Evolutionary conservation across 2,888 invertebrate species (phyloP).

Genomic region (Alloscopus bannaensis): DNA sequence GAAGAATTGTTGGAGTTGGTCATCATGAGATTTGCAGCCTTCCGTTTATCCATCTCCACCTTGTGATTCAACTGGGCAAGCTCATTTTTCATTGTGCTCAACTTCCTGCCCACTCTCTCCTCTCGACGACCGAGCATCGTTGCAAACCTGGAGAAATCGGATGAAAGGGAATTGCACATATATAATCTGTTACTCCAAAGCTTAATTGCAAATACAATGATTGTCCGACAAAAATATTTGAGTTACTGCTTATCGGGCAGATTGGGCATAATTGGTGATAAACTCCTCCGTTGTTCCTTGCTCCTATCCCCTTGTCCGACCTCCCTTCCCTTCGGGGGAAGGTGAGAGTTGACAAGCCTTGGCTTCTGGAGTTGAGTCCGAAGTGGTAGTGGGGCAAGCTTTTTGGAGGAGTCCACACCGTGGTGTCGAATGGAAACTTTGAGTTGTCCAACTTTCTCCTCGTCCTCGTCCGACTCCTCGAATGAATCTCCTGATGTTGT

Average conservation of each 20-base stretch:
- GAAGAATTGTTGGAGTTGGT: neutral
- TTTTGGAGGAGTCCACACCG: neutral
- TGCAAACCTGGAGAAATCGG: slow-evolving; percentile 14
- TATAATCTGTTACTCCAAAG: neutral
- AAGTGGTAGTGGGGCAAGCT: neutral
- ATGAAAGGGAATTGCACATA: neutral
- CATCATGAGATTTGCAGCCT: no score
- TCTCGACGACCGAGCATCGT: slow-evolving; percentile 37
- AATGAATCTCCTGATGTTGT: neutral
- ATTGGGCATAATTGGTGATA: slow-evolving; percentile 36
- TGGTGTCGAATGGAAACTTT: neutral
- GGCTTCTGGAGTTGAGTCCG: neutral
- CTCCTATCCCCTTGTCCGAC: neutral
- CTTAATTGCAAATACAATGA: neutral
- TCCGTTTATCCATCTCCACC: slow-evolving; percentile 37
- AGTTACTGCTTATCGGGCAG: slow-evolving; percentile 42
- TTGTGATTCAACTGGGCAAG: slow-evolving; percentile 38
- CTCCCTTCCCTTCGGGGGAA: neutral
- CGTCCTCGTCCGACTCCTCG: slow-evolving; percentile 7
- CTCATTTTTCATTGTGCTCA: slow-evolving; percentile 38
- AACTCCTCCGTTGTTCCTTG: slow-evolving; percentile 11
- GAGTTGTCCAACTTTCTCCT: no score
- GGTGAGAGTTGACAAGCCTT: neutral
- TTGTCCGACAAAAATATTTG: neutral
- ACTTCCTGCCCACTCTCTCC: slow-evolving; percentile 22